Base-by-base conservation (phyloP, 2,888 invertebrate genomes). In the Leptothorax acervorum region DNA sequence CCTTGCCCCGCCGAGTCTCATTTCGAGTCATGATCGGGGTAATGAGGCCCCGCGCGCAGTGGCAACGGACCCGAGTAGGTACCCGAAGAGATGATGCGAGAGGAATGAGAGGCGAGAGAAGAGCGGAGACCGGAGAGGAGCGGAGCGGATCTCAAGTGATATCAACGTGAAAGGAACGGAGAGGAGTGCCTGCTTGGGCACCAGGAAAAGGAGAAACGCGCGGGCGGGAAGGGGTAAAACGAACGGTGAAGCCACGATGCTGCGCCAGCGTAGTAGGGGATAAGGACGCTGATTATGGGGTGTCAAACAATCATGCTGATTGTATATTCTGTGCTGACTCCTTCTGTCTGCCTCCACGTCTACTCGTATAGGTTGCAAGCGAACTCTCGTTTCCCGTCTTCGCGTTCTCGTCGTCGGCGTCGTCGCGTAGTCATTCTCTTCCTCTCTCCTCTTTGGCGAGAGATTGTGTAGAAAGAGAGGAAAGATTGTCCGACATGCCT, bases 221-320 rank as follows among this genome's bases (percentile, higher is more conserved):
- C 78, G 71, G 76, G 76, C 85, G 83, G 82, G 76, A 78, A 73
- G 87, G 85, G 81, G 79, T 76, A 85, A 88, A 84, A 73, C 87
- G 82, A 79, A 82, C 88, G 79, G 79, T 71, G 84, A 83, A 71
- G 84, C 85, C 82, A 85, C 85, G 85, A 74, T 66, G 85, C 31
- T 57, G 68, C 53, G 68, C 53, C 60, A n/a, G 53, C 76, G 28
- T 85, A 83, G 92, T 88, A 89, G 93, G 92, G 93, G 92, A 23
- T 93, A 94, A 93, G 92, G 93, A 94, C 92, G 92, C 93, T 95
- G 94, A 95, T 95, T 94, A 95, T 94, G 95, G 95, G 94, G 95
- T 94, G 94, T 95, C 94, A 95, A 95, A 95, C 94, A 95, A 95
- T 95, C 94, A 95, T 92, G 92, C 93, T 94, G 95, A 95, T 94